These are phyloP conservation scores for Neolamprologus ventralis DNA, from an alignment of 2,113 vertebrate genomes.

Conservation along the genomic window DNA sequence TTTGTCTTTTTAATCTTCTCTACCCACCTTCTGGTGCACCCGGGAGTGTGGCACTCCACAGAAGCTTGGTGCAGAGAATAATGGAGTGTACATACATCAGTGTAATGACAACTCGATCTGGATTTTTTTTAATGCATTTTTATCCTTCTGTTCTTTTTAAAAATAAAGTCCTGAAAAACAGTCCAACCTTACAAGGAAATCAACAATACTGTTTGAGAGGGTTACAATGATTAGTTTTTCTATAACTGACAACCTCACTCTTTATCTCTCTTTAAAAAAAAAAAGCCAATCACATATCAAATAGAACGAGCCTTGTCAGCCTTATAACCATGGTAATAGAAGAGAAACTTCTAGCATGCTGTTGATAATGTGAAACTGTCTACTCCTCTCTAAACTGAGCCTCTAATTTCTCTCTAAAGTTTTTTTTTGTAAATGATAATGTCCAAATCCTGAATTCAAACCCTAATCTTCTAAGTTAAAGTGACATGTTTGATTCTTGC, in stretches of 20 bases:
- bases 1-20: slow-evolving; percentile 25
- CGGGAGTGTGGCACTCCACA: slow-evolving; percentile 32
- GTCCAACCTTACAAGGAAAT: not conserved
- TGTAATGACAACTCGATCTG: not conserved
- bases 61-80: not conserved
- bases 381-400: not conserved
- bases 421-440: not conserved
- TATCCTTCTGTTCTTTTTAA: not conserved
- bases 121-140: not conserved
- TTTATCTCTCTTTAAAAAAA: not conserved
- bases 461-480: not conserved
- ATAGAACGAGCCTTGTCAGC: not conserved
- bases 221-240: not conserved
- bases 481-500: not conserved
- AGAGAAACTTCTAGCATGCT: not conserved
- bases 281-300: not conserved
- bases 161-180: not conserved
- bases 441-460: not conserved
- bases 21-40: slow-evolving; percentile 3
- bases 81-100: slow-evolving; percentile 17
- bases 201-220: not conserved
- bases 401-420: not conserved
- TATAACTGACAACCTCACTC: not conserved
- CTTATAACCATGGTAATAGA: not conserved
- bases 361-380: not conserved